phyloP scores from a whole-genome alignment of 2,797 vertebrate genomes.

The Lindbergichthys nudifrons region DNA sequence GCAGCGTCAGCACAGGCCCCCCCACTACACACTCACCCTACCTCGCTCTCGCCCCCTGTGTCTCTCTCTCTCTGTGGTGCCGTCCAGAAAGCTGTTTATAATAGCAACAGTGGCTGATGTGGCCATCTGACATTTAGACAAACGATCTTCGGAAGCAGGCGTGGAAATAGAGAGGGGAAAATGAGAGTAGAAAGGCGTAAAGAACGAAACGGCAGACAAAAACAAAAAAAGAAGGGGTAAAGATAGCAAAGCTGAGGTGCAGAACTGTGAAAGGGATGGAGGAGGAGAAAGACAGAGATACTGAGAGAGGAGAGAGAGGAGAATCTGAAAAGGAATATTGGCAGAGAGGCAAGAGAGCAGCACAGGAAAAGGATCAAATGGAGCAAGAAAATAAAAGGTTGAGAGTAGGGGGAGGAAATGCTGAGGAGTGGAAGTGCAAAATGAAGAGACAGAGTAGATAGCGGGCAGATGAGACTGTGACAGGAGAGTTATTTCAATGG shows the following conservation, averaged over 20 bases:
- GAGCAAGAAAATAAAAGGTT: conserved; percentile 51
- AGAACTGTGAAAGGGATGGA: conserved; percentile 32
- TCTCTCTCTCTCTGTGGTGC: conserved; percentile 37
- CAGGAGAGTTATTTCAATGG: conserved; percentile 78
- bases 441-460: conserved; percentile 63
- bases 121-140: conserved; percentile 71
- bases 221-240: conserved; percentile 38
- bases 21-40: conserved; percentile 19
- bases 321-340: conserved; percentile 49
- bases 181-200: conserved; percentile 32
- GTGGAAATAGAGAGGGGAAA: conserved; percentile 46
- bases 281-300: conserved; percentile 37
- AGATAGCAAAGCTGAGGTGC: conserved; percentile 25
- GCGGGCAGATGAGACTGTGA: conserved; percentile 71
- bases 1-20: conserved; percentile 62
- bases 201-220: conserved; percentile 37
- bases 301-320: conserved; percentile 28
- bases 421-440: conserved; percentile 35
- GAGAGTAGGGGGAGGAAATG: conserved; percentile 33
- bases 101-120: conserved; percentile 66
- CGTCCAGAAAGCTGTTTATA: conserved; percentile 65
- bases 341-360: conserved; percentile 46
- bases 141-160: conserved; percentile 54
- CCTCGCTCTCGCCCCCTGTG: conserved; percentile 16
- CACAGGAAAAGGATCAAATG: conserved; percentile 53